Conservation (phyloP, 2,888 invertebrate genomes). For the Ferrisia virgata region DNA sequence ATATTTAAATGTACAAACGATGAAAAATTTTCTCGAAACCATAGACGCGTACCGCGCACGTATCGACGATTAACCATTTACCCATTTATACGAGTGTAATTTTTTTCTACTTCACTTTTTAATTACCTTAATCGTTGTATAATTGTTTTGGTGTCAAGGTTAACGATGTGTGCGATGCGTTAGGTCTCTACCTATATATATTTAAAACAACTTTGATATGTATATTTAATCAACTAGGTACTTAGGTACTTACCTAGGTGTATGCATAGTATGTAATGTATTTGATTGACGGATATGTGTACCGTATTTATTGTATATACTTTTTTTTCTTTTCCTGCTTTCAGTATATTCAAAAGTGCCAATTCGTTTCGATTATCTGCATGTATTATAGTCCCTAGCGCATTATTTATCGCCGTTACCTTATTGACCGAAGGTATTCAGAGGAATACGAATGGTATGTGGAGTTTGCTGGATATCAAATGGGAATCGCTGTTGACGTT, state of each 20-base stretch:
- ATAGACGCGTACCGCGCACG: neutral
- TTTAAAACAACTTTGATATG: neutral
- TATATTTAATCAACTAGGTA: neutral
- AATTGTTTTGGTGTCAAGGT: neutral
- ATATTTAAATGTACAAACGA: no score
- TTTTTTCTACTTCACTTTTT: neutral
- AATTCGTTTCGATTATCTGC: constrained; percentile 58
- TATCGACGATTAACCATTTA: neutral
- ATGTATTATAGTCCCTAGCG: constrained; percentile 54
- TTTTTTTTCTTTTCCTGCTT: constrained; percentile 45
- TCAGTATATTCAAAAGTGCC: constrained; percentile 56
- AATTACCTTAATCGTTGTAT: neutral
- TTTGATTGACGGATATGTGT: no score
- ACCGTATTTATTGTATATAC: no score
- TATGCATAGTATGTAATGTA: no score
- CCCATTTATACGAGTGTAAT: neutral
- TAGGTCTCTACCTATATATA: no score
- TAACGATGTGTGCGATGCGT: neutral
- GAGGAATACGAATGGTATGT: constrained; percentile 51
- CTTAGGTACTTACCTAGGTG: no score
- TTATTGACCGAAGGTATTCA: constrained; percentile 53
- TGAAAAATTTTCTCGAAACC: neutral
- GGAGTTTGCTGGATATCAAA: constrained; percentile 50
- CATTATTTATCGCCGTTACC: constrained; percentile 54
- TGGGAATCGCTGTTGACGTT: constrained; percentile 54